These are phyloP conservation scores for Lochmaea crataegi DNA, from an alignment of 2,888 invertebrate species.

Conservation along the genomic window DNA sequence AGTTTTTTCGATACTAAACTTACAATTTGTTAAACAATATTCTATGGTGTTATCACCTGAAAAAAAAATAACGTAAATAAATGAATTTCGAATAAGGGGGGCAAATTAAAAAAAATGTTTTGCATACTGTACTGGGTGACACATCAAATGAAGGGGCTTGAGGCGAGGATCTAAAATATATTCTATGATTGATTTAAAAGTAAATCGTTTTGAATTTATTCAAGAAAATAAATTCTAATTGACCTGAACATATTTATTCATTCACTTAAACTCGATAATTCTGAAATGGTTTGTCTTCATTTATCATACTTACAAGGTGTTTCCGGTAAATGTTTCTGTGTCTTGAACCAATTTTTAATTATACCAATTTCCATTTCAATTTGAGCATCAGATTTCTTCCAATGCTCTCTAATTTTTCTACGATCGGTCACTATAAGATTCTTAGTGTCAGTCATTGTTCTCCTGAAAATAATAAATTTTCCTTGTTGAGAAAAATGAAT, in stretches of 20 bases:
- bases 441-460: background rate
- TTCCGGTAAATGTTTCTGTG: constrained; percentile 25
- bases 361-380: background rate
- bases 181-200: too few relatives aligned
- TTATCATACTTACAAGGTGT: constrained; percentile 20
- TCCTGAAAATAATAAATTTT: too few relatives aligned
- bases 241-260: too few relatives aligned
- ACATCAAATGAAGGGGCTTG: too few relatives aligned
- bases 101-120: too few relatives aligned
- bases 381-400: background rate
- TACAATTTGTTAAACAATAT: constrained; percentile 25
- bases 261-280: too few relatives aligned
- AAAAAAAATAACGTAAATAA: constrained; percentile 6
- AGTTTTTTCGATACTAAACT: constrained; percentile 31
- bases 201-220: too few relatives aligned
- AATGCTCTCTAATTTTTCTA: background rate
- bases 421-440: constrained; percentile 5
- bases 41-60: constrained; percentile 30
- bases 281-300: background rate
- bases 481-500: too few relatives aligned
- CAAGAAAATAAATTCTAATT: too few relatives aligned
- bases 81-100: too few relatives aligned
- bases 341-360: constrained; percentile 16
- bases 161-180: too few relatives aligned
- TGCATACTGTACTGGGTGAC: too few relatives aligned